Conservation (phyloP, 2,797 vertebrate species). For the Karalla daura region DNA sequence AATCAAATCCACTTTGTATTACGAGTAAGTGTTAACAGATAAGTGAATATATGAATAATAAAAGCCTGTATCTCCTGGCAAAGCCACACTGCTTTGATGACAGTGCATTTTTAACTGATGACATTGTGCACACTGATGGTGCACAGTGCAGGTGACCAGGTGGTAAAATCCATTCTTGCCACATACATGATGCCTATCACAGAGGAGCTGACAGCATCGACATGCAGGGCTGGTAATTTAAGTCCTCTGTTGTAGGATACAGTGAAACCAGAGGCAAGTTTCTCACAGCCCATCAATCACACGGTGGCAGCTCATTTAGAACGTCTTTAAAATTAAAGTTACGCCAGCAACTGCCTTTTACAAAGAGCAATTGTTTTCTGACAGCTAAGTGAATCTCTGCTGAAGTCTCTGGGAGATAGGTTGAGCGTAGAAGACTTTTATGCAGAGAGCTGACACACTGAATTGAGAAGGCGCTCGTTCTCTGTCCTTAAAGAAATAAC, state of each 20-base stretch:
- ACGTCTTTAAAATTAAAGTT: constrained; percentile 81
- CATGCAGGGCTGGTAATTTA: constrained; percentile 75
- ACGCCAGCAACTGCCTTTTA: constrained; percentile 63
- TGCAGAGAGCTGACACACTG: constrained; percentile 65
- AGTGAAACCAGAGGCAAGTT: constrained; percentile 56
- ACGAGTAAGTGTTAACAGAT: constrained; percentile 48
- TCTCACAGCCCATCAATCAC: constrained; percentile 75
- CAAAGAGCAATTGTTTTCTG: constrained; percentile 76
- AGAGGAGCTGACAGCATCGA: constrained; percentile 72
- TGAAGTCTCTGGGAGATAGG: constrained; percentile 62
- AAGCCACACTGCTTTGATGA: constrained; percentile 66
- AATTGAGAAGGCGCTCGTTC: constrained; percentile 59
- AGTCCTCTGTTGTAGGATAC: constrained; percentile 57
- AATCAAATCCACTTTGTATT: constrained; percentile 66
- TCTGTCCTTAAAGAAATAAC: constrained; percentile 67
- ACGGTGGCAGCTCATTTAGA: constrained; percentile 77
- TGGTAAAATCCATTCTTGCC: constrained; percentile 60
- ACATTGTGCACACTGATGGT: constrained; percentile 55
- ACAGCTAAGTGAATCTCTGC: constrained; percentile 73
- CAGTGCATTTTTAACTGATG: constrained; percentile 66
- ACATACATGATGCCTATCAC: constrained; percentile 75
- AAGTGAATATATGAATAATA: constrained; percentile 69
- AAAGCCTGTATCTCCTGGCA: constrained; percentile 36
- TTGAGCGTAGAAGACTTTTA: constrained; percentile 62
- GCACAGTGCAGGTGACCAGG: constrained; percentile 49